These are phyloP conservation scores for Ectemnius cavifrons DNA, from an alignment of 2,888 invertebrate genomes.

Conservation along the genomic window DNA sequence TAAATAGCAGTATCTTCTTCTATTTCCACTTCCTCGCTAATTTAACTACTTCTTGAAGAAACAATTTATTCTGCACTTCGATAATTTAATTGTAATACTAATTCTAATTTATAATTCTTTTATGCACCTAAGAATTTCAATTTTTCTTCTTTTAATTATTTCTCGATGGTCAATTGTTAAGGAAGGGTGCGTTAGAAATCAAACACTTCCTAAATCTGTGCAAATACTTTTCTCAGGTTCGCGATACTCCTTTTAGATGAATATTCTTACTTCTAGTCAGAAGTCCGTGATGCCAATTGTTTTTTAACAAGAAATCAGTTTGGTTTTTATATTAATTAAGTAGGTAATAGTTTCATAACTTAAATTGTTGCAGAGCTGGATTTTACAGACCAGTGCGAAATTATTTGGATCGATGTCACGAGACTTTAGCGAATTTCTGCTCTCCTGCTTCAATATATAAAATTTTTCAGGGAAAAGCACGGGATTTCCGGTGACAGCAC, in stretches of 20 bases:
- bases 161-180: no score
- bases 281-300: neutral
- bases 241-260: neutral
- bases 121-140: neutral
- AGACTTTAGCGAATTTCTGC: constrained; percentile 73
- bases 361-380: no score
- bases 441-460: constrained; percentile 81
- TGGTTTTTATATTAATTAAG: no score
- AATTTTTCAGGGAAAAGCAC: constrained; percentile 81
- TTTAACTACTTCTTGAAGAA: no score
- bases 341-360: no score
- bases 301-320: no score
- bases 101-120: neutral
- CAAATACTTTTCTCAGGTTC: neutral
- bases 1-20: no score
- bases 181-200: no score
- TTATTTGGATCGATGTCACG: constrained; percentile 68
- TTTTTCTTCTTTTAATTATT: neutral
- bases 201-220: neutral
- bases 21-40: no score
- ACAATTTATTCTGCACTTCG: no score
- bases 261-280: neutral
- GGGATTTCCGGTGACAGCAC: constrained; percentile 79
- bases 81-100: neutral
- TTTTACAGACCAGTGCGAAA: constrained; percentile 48